Conservation (phyloP, 2,888 invertebrate genomes). For the Epirrhoe tristata region DNA sequence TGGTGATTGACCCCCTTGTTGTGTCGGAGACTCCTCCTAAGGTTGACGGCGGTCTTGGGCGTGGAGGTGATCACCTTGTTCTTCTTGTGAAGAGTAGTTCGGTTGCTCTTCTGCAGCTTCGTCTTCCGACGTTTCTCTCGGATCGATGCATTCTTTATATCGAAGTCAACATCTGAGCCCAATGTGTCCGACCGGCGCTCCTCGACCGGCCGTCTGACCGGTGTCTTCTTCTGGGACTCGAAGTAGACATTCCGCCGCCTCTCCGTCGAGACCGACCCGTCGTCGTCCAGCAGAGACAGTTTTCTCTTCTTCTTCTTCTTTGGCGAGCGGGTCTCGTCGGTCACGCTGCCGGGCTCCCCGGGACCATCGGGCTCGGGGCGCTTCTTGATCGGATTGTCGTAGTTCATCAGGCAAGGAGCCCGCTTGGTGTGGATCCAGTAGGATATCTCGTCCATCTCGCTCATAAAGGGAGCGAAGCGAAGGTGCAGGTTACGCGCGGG, state of each 20-base stretch:
- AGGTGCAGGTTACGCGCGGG: slow-evolving; percentile 13
- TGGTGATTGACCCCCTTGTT: slow-evolving; percentile 56
- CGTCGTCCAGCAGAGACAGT: slow-evolving; percentile 65
- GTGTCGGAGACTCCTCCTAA: slow-evolving; percentile 71
- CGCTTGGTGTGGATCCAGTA: slow-evolving; percentile 79
- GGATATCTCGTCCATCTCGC: slow-evolving; percentile 78
- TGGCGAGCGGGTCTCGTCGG: slow-evolving; percentile 56
- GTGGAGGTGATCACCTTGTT: slow-evolving; percentile 73
- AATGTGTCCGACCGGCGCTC: slow-evolving; percentile 63
- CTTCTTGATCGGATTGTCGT: slow-evolving; percentile 67
- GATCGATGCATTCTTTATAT: slow-evolving; percentile 67
- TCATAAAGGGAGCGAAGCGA: slow-evolving; percentile 68
- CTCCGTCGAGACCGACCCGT: slow-evolving; percentile 61
- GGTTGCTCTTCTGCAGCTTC: slow-evolving; percentile 58
- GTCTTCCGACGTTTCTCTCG: slow-evolving; percentile 61
- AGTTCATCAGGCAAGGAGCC: slow-evolving; percentile 77
- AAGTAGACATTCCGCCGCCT: slow-evolving; percentile 70
- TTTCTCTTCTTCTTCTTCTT: slow-evolving; percentile 73
- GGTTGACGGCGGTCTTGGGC: slow-evolving; percentile 58
- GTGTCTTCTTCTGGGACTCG: slow-evolving; percentile 61
- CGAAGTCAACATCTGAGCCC: slow-evolving; percentile 71
- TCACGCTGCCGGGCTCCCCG: slow-evolving; percentile 56
- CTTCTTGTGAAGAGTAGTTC: slow-evolving; percentile 61
- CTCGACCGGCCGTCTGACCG: slow-evolving; percentile 49
- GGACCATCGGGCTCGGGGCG: slow-evolving; percentile 62